Percentiles rank a stretch among this genome's conserved stretches.
These are phyloP conservation scores for Notolepis coatsorum DNA, from an alignment of 2,797 vertebrate species.

Conservation along the genomic window DNA sequence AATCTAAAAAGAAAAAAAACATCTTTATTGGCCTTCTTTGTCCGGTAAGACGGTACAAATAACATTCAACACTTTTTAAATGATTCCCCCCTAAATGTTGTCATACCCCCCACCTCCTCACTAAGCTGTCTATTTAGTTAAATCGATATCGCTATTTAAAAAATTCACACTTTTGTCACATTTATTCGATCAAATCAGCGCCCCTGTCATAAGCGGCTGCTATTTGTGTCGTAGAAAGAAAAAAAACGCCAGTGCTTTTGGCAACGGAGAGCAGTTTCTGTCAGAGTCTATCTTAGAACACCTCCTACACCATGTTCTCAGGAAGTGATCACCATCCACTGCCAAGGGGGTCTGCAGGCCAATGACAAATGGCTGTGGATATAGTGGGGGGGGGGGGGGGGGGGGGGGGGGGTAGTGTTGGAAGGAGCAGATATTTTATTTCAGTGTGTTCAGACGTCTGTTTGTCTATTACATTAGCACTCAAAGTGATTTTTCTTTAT, in stretches of 20 bases:
- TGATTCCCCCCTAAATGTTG: conserved; percentile 61
- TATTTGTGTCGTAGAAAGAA: conserved; percentile 61
- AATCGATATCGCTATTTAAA: conserved; percentile 57
- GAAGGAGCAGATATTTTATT: too few relatives aligned
- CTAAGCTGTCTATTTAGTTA: conserved; percentile 30
- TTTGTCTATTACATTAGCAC: too few relatives aligned
- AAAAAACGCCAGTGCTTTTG: conserved; percentile 69
- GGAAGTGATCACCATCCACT: conserved; percentile 67
- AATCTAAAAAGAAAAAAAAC: background rate
- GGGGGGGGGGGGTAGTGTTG: conserved; percentile 13
- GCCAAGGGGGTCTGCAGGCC: conserved; percentile 71
- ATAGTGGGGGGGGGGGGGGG: conserved; percentile 15
- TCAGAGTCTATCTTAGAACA: conserved; percentile 77
- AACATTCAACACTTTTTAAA: conserved; percentile 46
- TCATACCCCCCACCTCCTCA: conserved; percentile 63
- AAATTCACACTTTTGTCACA: conserved; percentile 63
- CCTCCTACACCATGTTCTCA: conserved; percentile 77
- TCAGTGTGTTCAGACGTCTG: too few relatives aligned
- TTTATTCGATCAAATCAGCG: conserved; percentile 62
- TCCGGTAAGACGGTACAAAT: conserved; percentile 35
- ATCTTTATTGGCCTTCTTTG: conserved; percentile 21
- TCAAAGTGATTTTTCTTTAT: too few relatives aligned
- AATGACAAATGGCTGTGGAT: conserved; percentile 66
- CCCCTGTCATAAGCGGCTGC: conserved; percentile 53
- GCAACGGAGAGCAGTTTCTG: conserved; percentile 71